Conservation (phyloP, 2,888 invertebrate species). For the Tenthredo livida region DNA sequence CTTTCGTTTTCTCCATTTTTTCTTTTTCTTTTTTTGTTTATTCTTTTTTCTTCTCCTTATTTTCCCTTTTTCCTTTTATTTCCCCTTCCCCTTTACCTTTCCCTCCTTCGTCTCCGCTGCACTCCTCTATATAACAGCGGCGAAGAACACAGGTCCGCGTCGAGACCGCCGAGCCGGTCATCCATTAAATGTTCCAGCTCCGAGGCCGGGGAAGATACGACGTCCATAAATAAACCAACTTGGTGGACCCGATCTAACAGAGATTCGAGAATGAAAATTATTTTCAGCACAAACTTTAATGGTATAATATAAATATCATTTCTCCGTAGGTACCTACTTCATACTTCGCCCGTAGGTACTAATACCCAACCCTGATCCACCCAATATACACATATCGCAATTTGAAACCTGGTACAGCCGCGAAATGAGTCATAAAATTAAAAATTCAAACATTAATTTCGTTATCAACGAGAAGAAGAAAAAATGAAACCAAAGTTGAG, state of each 20-base stretch:
- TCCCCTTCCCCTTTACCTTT: conserved; percentile 27
- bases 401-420: no score
- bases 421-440: background rate
- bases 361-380: background rate
- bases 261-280: conserved; percentile 73
- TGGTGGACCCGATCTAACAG: conserved; percentile 73
- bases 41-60: conserved; percentile 25
- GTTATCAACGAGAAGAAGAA: background rate
- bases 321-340: background rate
- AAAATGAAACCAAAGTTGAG: no score
- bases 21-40: conserved; percentile 29
- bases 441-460: background rate
- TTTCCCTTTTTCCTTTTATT: conserved; percentile 47
- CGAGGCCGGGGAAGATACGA: conserved; percentile 71
- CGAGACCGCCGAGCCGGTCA: conserved; percentile 70
- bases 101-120: conserved; percentile 22
- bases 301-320: conserved; percentile 46
- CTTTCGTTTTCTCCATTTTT: conserved; percentile 3
- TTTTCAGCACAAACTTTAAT: conserved; percentile 43
- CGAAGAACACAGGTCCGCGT: conserved; percentile 76
- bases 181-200: conserved; percentile 73
- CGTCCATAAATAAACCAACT: conserved; percentile 76
- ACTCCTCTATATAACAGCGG: conserved; percentile 64
- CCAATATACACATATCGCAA: background rate
- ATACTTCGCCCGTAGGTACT: background rate